Evolutionary conservation across 2,113 vertebrate genomes (phyloP), one percentile per base, ranked within the genome.

Genomic region (Pseudopodoces humilis): DNA sequence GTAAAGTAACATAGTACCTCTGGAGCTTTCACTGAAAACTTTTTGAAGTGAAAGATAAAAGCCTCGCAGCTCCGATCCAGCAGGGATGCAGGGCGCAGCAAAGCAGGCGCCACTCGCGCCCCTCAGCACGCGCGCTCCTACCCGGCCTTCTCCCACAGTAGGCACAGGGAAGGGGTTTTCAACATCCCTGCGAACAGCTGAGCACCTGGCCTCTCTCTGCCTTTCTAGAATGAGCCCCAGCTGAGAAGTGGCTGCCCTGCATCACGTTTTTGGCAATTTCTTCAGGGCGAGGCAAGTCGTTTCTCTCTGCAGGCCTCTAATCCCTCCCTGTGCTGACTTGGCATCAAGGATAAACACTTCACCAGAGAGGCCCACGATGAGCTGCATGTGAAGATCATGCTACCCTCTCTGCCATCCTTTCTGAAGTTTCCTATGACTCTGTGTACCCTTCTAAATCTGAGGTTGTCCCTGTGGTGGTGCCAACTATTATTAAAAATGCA

Each of bases 401-500:
- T 83, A 87, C 74, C 81, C 64, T 91, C 15, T 78, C 15, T 78
- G 90, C 92, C 72, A 88, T 53, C 56, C 65, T 69, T 75, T 68
- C 59, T 89, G 75, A 50, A 5, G 88, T 96, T 97, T 96, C 93
- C 86, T 60, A 18, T 11, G 19, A 81, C 88, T 39, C 70, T 62
- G 6, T 14, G 37, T 37, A 88, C 35, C 70, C 50, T 88, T 94
- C 81, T 39, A 85, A 93, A 97, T 77, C 75, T 65, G 71, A 92
- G 75, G 68, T 93, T 79, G 86, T 68, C 87, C 85, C 76, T 82
- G 17, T 6, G 60, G 70, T 65, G 81, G 75, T 92, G 75, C 91
- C 94, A 85, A 71, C 85, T 75, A 23, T 23, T 56, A 59, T 35
- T 62, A 52, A 46, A 96, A 94, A 96, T 65, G 77, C 70, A 96